These are phyloP conservation scores for Limnephilus lunatus DNA, from an alignment of 2,888 invertebrate species.

Conservation along the genomic window DNA sequence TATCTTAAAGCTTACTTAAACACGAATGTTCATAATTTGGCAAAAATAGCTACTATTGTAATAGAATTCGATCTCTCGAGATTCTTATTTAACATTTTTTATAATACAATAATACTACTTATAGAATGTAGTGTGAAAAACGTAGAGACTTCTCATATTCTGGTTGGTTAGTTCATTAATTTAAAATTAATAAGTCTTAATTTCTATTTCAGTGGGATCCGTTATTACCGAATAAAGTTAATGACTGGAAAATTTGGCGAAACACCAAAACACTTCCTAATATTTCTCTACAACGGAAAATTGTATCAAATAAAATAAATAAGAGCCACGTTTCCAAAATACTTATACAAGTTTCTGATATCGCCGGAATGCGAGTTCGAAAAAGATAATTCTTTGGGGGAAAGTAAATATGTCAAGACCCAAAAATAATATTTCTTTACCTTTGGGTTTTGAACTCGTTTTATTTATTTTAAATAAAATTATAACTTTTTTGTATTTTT, in stretches of 20 bases:
- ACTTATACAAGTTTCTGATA: conserved; percentile 35
- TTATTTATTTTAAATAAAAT: neutral
- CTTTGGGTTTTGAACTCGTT: neutral
- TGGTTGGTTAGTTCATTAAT: neutral
- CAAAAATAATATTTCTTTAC: neutral
- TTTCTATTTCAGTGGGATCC: neutral
- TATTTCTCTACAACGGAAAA: conserved; percentile 7
- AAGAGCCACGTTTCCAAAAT: conserved; percentile 15
- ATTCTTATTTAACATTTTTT: neutral
- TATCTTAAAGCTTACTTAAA: too few species aligned
- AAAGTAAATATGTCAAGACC: neutral
- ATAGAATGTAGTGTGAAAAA: too few species aligned
- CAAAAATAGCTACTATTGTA: neutral
- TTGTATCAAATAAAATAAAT: conserved; percentile 21
- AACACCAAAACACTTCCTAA: conserved; percentile 14
- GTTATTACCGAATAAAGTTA: neutral
- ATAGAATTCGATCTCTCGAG: neutral
- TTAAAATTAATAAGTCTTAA: neutral
- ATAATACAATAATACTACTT: too few species aligned
- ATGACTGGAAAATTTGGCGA: neutral
- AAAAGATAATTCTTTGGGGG: neutral
- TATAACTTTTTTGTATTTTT: neutral
- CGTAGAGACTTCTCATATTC: neutral
- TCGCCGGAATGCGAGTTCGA: neutral
- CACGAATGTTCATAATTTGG: too few species aligned